phyloP scores from a whole-genome alignment of 2,113 vertebrate species.

The Ophiodon elongatus region DNA sequence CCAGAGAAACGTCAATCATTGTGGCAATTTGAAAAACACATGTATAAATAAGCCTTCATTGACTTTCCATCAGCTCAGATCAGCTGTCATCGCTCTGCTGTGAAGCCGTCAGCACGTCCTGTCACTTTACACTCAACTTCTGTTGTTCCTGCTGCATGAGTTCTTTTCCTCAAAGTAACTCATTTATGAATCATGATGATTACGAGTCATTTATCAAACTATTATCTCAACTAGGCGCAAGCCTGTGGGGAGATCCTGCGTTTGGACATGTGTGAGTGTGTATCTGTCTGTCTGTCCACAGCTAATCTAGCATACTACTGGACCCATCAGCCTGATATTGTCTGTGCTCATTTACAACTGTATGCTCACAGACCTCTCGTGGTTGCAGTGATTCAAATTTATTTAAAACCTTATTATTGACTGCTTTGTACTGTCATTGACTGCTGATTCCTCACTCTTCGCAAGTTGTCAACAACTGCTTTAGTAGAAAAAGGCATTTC shows the following conservation, averaged over 20 bases:
- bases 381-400: too few species aligned
- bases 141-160: neutral
- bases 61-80: conserved; percentile 49
- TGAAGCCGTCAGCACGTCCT: neutral
- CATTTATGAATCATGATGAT: conserved; percentile 4
- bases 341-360: too few species aligned
- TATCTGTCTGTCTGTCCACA: too few species aligned
- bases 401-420: too few species aligned
- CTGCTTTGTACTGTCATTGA: too few species aligned
- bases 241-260: too few species aligned
- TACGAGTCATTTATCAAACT: conserved; percentile 33
- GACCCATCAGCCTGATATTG: neutral
- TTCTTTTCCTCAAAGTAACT: neutral
- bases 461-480: too few species aligned
- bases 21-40: conserved; percentile 30
- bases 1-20: conserved; percentile 45
- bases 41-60: conserved; percentile 28
- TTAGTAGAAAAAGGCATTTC: too few species aligned
- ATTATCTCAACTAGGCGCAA: neutral
- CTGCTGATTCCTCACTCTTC: too few species aligned
- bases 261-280: too few species aligned
- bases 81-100: conserved; percentile 38
- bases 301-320: neutral
- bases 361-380: too few species aligned
- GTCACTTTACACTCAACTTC: neutral